Evolutionary conservation across 2,888 invertebrate species (phyloP).

Genomic region (Hermaeophaga mercurialis): DNA sequence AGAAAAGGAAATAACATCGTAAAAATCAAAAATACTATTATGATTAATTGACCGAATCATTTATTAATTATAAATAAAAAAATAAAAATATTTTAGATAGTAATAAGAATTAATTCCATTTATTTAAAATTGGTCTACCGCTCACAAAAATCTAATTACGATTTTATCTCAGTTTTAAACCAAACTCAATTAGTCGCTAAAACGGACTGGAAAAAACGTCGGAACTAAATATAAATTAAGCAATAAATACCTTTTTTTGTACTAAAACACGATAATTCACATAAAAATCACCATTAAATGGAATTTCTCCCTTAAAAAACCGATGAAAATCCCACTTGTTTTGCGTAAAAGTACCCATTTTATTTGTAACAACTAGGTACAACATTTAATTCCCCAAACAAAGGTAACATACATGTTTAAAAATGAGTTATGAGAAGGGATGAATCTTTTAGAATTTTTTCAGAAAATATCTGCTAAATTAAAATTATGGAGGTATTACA

Average conservation of each 20-base stretch:
- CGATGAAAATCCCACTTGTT: constrained; percentile 22
- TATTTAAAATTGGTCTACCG: no score
- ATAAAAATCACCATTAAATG: constrained; percentile 8
- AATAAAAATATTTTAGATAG: no score
- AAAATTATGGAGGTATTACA: no score
- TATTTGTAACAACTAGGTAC: no score
- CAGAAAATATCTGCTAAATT: no score
- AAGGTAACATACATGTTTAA: not conserved
- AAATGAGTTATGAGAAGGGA: no score
- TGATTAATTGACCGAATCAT: not conserved
- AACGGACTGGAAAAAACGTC: not conserved
- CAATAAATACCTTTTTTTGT: constrained; percentile 9
- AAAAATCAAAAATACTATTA: constrained; percentile 5
- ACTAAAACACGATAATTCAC: constrained; percentile 16
- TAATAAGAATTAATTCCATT: no score
- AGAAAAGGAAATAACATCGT: not conserved
- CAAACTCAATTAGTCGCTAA: no score
- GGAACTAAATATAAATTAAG: constrained; percentile 13
- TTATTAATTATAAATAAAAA: constrained; percentile 9
- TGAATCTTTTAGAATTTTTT: no score
- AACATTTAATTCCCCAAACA: not conserved
- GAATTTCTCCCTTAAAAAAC: constrained; percentile 12
- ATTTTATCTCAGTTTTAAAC: no score
- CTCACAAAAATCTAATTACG: no score
- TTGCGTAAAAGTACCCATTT: constrained; percentile 20